Conservation (phyloP, 2,797 vertebrate species). For the Bradypodion pumilum region DNA sequence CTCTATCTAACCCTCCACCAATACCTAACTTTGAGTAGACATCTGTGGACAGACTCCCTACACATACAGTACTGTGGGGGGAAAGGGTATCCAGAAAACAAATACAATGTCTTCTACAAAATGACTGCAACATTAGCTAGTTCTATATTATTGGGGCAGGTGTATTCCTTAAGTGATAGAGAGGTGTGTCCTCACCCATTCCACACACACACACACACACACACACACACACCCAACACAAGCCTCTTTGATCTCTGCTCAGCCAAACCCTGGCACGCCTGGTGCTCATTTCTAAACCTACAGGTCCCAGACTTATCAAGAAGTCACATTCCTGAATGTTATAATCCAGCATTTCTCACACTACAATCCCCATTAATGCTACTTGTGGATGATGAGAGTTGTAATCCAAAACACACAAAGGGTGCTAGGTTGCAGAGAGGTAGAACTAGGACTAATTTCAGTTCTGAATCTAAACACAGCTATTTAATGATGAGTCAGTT, state of each 20-base stretch:
- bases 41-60: not conserved
- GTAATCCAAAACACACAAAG: too few relatives aligned
- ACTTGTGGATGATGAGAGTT: too few relatives aligned
- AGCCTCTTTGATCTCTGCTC: conserved; percentile 9
- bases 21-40: not conserved
- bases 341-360: too few relatives aligned
- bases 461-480: not conserved
- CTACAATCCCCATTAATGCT: too few relatives aligned
- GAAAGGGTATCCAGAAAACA: conserved; percentile 25
- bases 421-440: too few relatives aligned
- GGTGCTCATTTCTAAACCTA: conserved; percentile 4
- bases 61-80: not conserved
- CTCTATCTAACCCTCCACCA: not conserved
- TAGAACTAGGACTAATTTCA: too few relatives aligned
- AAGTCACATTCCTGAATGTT: too few relatives aligned
- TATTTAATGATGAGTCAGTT: not conserved
- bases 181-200: too few relatives aligned
- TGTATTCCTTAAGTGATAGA: conserved; percentile 37
- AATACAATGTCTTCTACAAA: conserved; percentile 34
- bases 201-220: too few relatives aligned
- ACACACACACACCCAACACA: conserved; percentile 46
- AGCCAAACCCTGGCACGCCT: not conserved
- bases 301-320: not conserved
- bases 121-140: conserved; percentile 38
- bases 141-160: not conserved